Evolutionary conservation across 2,888 invertebrate species (phyloP).

Genomic region (Hipparchia sbordonii): DNA sequence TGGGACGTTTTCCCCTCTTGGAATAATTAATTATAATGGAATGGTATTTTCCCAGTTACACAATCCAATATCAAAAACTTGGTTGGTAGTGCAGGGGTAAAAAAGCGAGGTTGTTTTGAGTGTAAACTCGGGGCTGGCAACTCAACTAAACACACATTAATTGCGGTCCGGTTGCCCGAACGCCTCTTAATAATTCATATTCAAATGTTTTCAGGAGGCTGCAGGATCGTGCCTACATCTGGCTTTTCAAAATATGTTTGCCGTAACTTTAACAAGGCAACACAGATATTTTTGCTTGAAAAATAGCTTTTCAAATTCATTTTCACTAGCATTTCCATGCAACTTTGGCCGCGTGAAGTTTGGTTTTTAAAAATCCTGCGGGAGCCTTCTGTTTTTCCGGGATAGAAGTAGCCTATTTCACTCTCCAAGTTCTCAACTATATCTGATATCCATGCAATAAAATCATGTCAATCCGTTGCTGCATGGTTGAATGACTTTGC

Average conservation of each 20-base stretch:
- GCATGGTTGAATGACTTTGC: too few species aligned
- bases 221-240: slow-evolving; percentile 9
- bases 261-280: neutral
- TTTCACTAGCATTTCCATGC: too few species aligned
- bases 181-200: slow-evolving; percentile 31
- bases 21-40: neutral
- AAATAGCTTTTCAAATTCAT: neutral
- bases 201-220: slow-evolving; percentile 29
- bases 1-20: neutral
- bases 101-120: slow-evolving; percentile 24
- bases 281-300: neutral
- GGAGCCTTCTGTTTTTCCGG: too few species aligned
- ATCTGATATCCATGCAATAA: too few species aligned
- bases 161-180: slow-evolving; percentile 29
- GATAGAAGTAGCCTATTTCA: too few species aligned
- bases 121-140: slow-evolving; percentile 21
- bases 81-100: neutral
- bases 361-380: too few species aligned
- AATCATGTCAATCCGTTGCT: too few species aligned
- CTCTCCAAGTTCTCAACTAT: too few species aligned
- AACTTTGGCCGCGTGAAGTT: too few species aligned
- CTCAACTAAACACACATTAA: slow-evolving; percentile 30
- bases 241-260: slow-evolving; percentile 15
- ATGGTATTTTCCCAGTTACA: neutral
- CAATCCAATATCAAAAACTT: neutral